Base-by-base conservation (phyloP, 2,797 vertebrate genomes). In the Gymnopithys bicolor region DNA sequence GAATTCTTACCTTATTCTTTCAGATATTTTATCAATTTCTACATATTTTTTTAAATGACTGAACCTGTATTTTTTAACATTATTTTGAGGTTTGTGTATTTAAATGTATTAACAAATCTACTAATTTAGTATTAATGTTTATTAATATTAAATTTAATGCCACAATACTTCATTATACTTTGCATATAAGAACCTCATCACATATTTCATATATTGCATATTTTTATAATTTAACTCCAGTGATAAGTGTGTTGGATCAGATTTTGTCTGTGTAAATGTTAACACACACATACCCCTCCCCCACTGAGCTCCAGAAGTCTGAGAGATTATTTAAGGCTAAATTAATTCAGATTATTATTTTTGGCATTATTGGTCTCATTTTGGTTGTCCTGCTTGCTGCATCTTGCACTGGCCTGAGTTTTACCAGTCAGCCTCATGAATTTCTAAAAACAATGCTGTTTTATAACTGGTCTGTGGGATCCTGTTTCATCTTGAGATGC, bases 1-100 rank as follows among this genome's bases (percentile, higher is more conserved):
- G 30, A 80, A 79, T 83, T 69, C 18, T 55, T 58, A 35, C 25
- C 35, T 91, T 86, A 27, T 68, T 74, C 28, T 87, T 83, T 60
- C 37, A 45, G 19, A 10, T 52, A 5, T 48, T 84, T 69, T 73
- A 48, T 63, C 32, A 33, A 25, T 73, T 79, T 81, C 19, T 63
- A 5, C 3, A 2, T 23, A 1, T 62, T 39, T 93, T 25, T 13
- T 2, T 1, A 8, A 39, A 52, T 48, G 45, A 3, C 7, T 13
- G 56, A 75, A 81, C 17, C 13, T 32, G 0, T 62, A 13, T 51
- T 88, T 95, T 93, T 27, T 53, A 76, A 18, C 60, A 28, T 7
- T 75, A 64, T 80, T 69, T 49, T 25, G 16, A 19, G 7, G 10
- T 15, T 79, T 58, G 9, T 58, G 13, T 66, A 27, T 62, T 91